Conservation (phyloP, 2,888 invertebrate genomes). For the Hyalella azteca region DNA sequence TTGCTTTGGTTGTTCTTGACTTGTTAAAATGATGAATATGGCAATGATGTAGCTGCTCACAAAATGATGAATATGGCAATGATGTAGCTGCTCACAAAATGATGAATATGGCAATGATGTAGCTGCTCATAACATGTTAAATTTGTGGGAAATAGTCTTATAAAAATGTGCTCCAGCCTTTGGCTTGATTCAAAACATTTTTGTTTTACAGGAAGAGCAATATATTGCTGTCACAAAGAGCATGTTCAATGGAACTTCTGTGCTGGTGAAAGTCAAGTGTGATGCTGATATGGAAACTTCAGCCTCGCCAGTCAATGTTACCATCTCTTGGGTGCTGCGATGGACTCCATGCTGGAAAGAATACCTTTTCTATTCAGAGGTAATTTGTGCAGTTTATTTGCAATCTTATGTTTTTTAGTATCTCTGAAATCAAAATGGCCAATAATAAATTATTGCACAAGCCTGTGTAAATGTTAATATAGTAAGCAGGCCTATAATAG, state of each 20-base stretch:
- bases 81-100: not conserved
- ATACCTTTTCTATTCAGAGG: conserved; percentile 54
- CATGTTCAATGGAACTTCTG: conserved; percentile 74
- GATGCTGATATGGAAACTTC: conserved; percentile 33
- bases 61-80: not conserved
- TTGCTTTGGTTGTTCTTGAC: not conserved
- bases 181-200: not conserved
- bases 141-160: not conserved
- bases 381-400: not conserved
- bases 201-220: conserved; percentile 44
- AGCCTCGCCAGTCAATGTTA: conserved; percentile 61
- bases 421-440: not conserved
- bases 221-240: conserved; percentile 66
- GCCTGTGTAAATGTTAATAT: not conserved
- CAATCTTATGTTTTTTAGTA: not conserved
- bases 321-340: conserved; percentile 67
- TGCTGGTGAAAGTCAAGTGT: conserved; percentile 69
- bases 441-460: too few species aligned
- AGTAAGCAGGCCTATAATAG: not conserved
- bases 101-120: not conserved
- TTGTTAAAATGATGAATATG: not conserved
- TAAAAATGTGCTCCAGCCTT: not conserved
- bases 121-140: not conserved
- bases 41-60: not conserved
- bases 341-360: conserved; percentile 70